Evolutionary conservation across 2,888 invertebrate species (phyloP), one percentile per base, ranked within the genome.

Genomic region (Metallyticus violacea): DNA sequence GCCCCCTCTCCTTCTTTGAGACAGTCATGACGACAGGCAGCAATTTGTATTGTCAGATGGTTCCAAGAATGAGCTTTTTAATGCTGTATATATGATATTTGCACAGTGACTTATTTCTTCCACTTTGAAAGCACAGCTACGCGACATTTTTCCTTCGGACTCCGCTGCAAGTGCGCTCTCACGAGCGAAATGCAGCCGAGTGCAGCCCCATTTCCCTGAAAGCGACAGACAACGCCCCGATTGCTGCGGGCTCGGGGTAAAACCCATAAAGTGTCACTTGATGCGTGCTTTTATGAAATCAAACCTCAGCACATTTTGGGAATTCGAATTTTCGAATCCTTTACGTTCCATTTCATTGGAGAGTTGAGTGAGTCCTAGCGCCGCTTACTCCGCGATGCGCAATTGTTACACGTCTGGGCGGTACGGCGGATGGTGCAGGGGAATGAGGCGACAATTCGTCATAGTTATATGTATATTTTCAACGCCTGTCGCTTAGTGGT

Each of bases 291-390:
- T 82, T 78, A 82, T 86, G 40, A 86, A 81, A 82, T 86, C 78
- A 86, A 82, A 86, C 86, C 86, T 86, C 81, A 86, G 86, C 86
- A 86, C 85, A 79, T 79, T 81, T 81, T 40, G 40, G 26, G 77
- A 84, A 76, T 81, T 79, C 86, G 79, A 86, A 87, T 87, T 87
- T 87, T 87, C 87, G 85, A 85, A 82, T 87, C 79, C 81, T 87
- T 87, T 85, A 87, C 87, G 87, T 87, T 87, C 87, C 85, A 87
- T 87, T 87, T 87, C 84, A 83, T 86, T 86, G 86, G 85, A 62
- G 85, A 40, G 83, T 77, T 83, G 83, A 83, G 83, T 83, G 83
- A 77, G 77, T 77, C 82, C 40, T 82, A 26, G 82, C 76, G 15
- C 28, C 22, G 80, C 80, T 40, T 40, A 82, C 62, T 82, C 62